Conservation (phyloP, 2,888 invertebrate species). For the Sesamia inferens region DNA sequence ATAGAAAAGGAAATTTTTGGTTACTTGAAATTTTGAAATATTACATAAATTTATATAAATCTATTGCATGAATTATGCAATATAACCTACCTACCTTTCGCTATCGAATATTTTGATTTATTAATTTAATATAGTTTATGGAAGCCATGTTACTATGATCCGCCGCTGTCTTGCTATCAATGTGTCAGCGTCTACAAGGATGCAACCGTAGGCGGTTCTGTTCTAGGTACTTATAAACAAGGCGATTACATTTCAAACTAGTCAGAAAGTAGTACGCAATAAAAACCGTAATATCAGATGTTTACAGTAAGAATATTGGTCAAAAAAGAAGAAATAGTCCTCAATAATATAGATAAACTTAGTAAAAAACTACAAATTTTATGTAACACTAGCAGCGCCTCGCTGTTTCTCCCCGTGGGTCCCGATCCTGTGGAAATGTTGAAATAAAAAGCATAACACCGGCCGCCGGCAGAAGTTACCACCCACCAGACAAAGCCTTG, state of each 20-base stretch:
- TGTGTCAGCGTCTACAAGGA: neutral
- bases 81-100: neutral
- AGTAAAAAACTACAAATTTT: neutral
- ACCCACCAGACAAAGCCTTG: no score
- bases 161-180: neutral
- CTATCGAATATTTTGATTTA: neutral
- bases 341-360: neutral
- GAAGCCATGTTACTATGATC: neutral
- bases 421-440: no score
- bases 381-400: neutral
- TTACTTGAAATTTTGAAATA: neutral
- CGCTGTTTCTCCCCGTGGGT: no score
- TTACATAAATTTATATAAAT: neutral
- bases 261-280: neutral
- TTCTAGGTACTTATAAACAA: constrained; percentile 13
- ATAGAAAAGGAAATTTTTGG: neutral
- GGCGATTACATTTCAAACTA: constrained; percentile 15
- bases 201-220: neutral
- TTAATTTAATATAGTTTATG: neutral
- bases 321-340: neutral
- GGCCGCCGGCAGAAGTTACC: no score
- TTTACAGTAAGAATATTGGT: neutral
- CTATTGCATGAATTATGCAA: neutral
- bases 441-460: no score
- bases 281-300: neutral